phyloP scores from a whole-genome alignment of 2,113 vertebrate genomes.

The Glaucomys volans region DNA sequence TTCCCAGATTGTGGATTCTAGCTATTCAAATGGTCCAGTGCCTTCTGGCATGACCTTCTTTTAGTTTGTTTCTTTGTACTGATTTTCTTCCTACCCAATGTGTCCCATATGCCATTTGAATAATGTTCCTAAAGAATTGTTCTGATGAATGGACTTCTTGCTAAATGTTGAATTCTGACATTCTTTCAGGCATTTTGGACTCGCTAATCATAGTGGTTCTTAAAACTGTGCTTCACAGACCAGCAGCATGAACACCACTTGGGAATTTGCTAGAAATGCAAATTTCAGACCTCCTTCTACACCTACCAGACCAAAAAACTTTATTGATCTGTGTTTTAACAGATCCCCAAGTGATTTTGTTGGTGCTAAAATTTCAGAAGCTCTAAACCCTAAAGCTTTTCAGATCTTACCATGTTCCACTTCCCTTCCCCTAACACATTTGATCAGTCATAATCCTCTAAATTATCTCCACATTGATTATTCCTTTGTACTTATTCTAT shows the following conservation, averaged over 20 bases:
- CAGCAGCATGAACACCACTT: neutral
- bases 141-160: neutral
- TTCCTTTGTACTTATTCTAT: neutral
- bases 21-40: neutral
- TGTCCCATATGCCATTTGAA: neutral
- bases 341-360: neutral
- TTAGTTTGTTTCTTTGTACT: neutral
- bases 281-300: neutral
- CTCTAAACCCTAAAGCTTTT: neutral
- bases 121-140: conserved; percentile 16
- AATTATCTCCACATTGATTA: neutral
- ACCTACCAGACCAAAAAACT: neutral
- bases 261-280: conserved; percentile 5
- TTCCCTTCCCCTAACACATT: neutral
- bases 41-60: neutral
- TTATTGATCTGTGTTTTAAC: neutral
- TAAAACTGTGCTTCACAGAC: neutral
- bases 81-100: neutral
- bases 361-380: neutral
- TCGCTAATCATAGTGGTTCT: neutral
- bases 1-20: neutral
- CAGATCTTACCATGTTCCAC: neutral
- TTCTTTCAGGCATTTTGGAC: neutral
- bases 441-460: neutral
- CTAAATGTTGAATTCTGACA: conserved; percentile 14